Conservation (phyloP, 1,140 invertebrate species). For the Stratiolaelaps scimitus region DNA sequence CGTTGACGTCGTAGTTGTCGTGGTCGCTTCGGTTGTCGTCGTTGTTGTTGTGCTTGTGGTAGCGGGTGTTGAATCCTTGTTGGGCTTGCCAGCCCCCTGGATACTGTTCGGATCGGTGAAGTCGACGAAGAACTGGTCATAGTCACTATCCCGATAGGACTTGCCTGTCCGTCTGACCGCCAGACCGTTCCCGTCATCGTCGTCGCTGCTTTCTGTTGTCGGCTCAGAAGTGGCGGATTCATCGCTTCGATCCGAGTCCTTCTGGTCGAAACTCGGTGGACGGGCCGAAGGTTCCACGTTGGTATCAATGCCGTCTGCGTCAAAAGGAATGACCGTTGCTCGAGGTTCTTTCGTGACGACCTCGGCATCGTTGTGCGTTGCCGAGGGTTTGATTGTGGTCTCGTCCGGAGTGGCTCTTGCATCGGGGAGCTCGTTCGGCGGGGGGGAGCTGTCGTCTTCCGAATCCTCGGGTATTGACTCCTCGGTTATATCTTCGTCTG, state of each 20-base stretch:
- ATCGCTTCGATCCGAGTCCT: neutral
- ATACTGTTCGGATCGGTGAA: constrained; percentile 7
- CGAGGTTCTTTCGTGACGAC: neutral
- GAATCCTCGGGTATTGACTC: neutral
- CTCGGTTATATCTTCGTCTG: neutral
- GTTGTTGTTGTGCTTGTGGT: too few relatives aligned
- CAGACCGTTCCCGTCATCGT: neutral
- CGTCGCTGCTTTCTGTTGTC: neutral
- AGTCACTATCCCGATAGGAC: constrained; percentile 5
- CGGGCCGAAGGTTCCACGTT: neutral
- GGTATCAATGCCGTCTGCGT: neutral
- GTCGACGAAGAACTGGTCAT: constrained; percentile 21
- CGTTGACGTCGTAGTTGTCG: neutral
- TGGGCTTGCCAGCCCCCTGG: neutral
- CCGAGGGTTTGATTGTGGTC: neutral
- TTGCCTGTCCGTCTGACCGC: neutral
- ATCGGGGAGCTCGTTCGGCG: neutral
- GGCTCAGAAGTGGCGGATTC: neutral
- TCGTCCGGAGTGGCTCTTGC: neutral
- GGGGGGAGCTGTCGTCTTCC: neutral
- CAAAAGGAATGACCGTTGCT: neutral
- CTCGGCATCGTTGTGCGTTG: neutral
- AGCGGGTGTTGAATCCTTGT: neutral
- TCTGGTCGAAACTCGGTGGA: constrained; percentile 11
- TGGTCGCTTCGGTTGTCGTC: too few relatives aligned